These are phyloP conservation scores for Hoplias malabaricus DNA, from an alignment of 2,113 vertebrate genomes.

Conservation along the genomic window DNA sequence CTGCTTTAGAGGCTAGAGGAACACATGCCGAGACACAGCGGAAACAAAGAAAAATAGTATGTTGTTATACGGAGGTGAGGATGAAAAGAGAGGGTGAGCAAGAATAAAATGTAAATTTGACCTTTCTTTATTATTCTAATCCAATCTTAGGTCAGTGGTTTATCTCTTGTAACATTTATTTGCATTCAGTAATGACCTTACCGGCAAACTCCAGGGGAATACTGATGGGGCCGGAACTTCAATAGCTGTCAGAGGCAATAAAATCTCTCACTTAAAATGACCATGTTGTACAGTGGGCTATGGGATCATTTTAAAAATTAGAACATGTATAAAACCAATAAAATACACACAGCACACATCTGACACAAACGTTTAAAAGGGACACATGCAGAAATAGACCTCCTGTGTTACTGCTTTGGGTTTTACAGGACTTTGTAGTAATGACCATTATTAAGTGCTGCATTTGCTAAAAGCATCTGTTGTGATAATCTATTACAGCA, in stretches of 20 bases:
- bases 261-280: constrained; percentile 38
- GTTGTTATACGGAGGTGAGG: constrained; percentile 6
- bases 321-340: not conserved
- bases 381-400: not conserved
- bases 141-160: constrained; percentile 53
- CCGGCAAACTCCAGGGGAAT: constrained; percentile 49
- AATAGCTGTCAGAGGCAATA: constrained; percentile 50
- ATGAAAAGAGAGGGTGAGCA: constrained; percentile 4
- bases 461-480: constrained; percentile 34
- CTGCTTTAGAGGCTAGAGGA: not conserved
- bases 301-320: constrained; percentile 14
- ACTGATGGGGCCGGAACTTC: constrained; percentile 45
- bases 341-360: not conserved
- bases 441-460: constrained; percentile 15
- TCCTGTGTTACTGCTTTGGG: not conserved
- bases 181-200: constrained; percentile 58
- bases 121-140: constrained; percentile 56
- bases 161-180: constrained; percentile 48
- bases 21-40: not conserved
- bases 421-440: constrained; percentile 1
- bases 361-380: not conserved
- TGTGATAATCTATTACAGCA: constrained; percentile 25
- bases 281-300: constrained; percentile 32
- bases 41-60: constrained; percentile 13
- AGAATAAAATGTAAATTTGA: constrained; percentile 58